These are phyloP conservation scores for Gryllus longicercus DNA, from an alignment of 2,888 invertebrate species.

Conservation along the genomic window DNA sequence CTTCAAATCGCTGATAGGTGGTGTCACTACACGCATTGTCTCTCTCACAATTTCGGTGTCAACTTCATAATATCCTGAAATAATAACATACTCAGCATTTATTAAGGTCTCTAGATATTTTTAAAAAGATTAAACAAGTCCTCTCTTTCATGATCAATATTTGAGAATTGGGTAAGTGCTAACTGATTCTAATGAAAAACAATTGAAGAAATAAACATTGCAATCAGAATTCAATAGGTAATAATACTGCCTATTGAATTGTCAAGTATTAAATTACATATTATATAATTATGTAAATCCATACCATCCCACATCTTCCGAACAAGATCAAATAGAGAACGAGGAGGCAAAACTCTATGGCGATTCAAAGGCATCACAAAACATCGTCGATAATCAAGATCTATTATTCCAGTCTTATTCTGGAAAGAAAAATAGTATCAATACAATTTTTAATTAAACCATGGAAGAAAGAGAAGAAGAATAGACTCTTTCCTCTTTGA, in stretches of 20 bases:
- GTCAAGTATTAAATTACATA: no score
- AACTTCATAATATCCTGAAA: conserved; percentile 70
- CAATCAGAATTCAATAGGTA: no score
- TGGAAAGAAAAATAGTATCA: conserved; percentile 42
- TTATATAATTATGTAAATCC: conserved; percentile 23
- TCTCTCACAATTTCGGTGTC: conserved; percentile 74
- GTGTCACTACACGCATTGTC: conserved; percentile 70
- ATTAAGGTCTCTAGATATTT: no score
- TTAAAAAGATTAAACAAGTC: no score
- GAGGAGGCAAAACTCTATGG: conserved; percentile 71
- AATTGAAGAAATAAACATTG: no score
- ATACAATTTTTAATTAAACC: no score
- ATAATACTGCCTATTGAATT: no score
- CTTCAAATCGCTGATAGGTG: conserved; percentile 62
- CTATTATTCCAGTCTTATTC: conserved; percentile 75
- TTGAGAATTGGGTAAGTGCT: no score
- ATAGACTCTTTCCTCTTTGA: no score
- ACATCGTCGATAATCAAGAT: conserved; percentile 70
- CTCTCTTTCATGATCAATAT: no score
- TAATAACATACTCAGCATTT: background rate
- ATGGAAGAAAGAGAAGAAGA: no score
- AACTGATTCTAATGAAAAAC: no score
- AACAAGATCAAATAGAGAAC: conserved; percentile 73
- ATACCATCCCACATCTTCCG: conserved; percentile 69
- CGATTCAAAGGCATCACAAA: conserved; percentile 88